A percentile compares a stretch with the other conserved stretches of the same genome.
Conservation (phyloP, 2,888 invertebrate genomes). For the Carpatolechia fugitivella region DNA sequence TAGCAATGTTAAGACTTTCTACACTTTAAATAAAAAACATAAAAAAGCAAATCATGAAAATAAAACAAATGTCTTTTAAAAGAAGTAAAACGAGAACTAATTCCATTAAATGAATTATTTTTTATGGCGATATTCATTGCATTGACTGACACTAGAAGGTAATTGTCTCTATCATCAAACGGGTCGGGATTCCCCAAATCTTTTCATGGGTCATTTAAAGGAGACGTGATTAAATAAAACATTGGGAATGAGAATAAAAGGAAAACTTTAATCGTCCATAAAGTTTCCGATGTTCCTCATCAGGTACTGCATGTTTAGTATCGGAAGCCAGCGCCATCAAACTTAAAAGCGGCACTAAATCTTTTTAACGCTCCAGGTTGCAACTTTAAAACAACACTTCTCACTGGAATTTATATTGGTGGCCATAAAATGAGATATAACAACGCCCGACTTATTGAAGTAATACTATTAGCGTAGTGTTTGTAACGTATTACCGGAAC, state of each 20-base stretch:
- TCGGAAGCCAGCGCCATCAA: constrained; percentile 44
- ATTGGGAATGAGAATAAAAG: constrained; percentile 6
- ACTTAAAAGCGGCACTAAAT: constrained; percentile 53
- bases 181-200: neutral
- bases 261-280: constrained; percentile 17
- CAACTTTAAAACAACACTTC: constrained; percentile 27
- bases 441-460: neutral
- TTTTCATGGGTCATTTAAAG: neutral
- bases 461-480: neutral
- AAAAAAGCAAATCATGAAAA: neutral
- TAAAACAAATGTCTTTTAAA: neutral
- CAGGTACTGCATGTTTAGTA: constrained; percentile 39
- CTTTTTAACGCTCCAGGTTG: constrained; percentile 41
- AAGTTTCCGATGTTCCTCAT: constrained; percentile 27
- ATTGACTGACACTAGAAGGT: neutral
- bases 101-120: too few relatives aligned
- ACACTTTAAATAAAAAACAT: too few relatives aligned
- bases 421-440: constrained; percentile 7
- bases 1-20: too few relatives aligned
- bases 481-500: neutral
- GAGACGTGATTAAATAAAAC: constrained; percentile 11
- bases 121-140: too few relatives aligned
- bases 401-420: constrained; percentile 13
- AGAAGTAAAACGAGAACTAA: too few relatives aligned
- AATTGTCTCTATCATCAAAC: neutral